Base-by-base conservation (phyloP, 2,888 invertebrate genomes). In the Maniola hyperantus region DNA sequence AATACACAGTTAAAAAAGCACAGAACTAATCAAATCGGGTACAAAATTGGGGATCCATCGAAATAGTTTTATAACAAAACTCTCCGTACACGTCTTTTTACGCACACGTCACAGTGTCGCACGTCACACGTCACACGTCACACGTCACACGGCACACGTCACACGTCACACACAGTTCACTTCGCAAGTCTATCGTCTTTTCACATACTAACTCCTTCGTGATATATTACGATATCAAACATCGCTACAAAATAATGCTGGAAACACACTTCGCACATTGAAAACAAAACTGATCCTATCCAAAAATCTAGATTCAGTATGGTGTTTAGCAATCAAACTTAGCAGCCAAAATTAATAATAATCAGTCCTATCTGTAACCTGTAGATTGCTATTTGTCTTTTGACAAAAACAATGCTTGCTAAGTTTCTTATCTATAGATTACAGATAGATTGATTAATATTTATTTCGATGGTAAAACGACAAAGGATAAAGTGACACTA, bases 31-130 rank as follows among this genome's bases (percentile, higher is more conserved):
- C 53, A 39, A 53, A 62, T 51, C 65, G 42, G 58, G 65, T 50
- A 58, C 55, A 15, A 68, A 65, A 65, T 57, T 55, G 64, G 64
- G 64, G 64, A 61, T 67, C 55, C 59, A n/a, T 64, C 46, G 67
- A 46, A 42, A 67, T 39, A n/a, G 64, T 15, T 54, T 53, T 55
- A 54, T 48, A 50, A 51, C 51, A 57, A 44, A 46, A 46, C 36
- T 8, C 11, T 51, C 50, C 11, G 2, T 48, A 48, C 48, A 18
- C 15, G 18, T 18, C 18, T 18, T 18, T 18, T n/a, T n/a, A 18
- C 10, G 50, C 8, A 20, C 50, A 15, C 13, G 42, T 34, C 7
- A 34, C 34, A 34, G 34, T 34, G 7, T 48, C 7, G 1, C 46
- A 18, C 13, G 44, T 44, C 6, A n/a, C 44, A 44, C n/a, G 36